Base-by-base conservation (phyloP, 1,140 invertebrate species). In the Pristionchus pacificus region DNA sequence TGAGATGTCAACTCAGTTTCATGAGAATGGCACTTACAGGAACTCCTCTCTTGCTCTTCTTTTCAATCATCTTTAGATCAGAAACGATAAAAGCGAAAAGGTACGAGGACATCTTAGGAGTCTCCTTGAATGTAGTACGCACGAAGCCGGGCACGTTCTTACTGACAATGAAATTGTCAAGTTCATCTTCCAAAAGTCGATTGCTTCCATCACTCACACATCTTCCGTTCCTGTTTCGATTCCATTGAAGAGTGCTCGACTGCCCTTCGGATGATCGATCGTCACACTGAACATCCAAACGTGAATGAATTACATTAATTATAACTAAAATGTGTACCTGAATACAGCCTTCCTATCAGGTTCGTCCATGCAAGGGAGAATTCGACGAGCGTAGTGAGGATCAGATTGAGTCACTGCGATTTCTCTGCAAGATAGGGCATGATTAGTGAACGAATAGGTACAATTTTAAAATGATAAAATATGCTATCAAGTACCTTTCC, bases 21-120 rank as follows among this genome's bases (percentile, higher is more conserved):
- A n/a, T n/a, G n/a, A n/a, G n/a, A n/a, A n/a, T n/a, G n/a, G 29
- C 19, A 1, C 6, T 33, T 19, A 15, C 61, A 64, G 77, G 72
- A 31, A 60, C 71, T 49, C 70, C 59, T 30, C 60, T 29, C 6
- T 65, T 71, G 28, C 75, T 78, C 24, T 6, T 49, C n/a, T 59
- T 66, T 71, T 77, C 68, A 29, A 33, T 64, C 29, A 32, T 65
- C 19, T 27, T 25, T 69, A 84, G 85, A 62, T 86, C 84, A 70
- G 81, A 81, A n/a, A 86, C 77, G 29, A 84, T 79, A 66, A 86
- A 77, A 1, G 85, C 84, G 2, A 86, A 65, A 1, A 86, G 76
- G 67, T 86, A 86, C 1, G 85, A 85, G 0, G 85, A 85, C 85
- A 86, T 86, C 55, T 79, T 78, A n/a, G 77, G 77, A 0, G 77